These are phyloP conservation scores for Sprattus sprattus DNA, from an alignment of 2,113 vertebrate genomes.

Conservation along the genomic window DNA sequence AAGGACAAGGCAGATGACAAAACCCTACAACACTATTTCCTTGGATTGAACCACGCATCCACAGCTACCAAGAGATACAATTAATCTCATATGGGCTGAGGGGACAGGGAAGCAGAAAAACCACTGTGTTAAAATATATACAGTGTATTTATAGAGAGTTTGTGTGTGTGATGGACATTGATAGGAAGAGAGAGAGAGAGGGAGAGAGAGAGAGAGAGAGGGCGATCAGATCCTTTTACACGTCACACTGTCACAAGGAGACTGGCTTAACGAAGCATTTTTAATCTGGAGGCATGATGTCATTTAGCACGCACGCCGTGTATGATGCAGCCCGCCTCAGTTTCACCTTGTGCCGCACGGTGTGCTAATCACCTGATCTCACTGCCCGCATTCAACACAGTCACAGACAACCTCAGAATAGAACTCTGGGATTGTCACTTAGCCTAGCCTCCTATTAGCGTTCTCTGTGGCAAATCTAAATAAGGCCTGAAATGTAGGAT, in stretches of 20 bases:
- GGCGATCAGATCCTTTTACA: conserved; percentile 9
- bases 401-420: conserved; percentile 55
- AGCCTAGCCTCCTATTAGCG: background rate
- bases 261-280: conserved; percentile 49
- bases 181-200: too few relatives aligned
- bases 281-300: conserved; percentile 61
- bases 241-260: conserved; percentile 38
- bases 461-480: background rate
- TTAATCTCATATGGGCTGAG: background rate
- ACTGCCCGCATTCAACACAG: conserved; percentile 44
- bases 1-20: conserved; percentile 27
- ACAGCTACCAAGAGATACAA: background rate
- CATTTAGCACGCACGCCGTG: conserved; percentile 45
- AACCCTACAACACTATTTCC: background rate
- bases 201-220: background rate
- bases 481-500: conserved; percentile 24
- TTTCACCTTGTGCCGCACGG: conserved; percentile 46
- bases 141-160: conserved; percentile 11
- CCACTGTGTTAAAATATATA: conserved; percentile 18
- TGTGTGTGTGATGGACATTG: too few relatives aligned
- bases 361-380: conserved; percentile 51
- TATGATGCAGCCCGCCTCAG: conserved; percentile 47
- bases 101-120: background rate
- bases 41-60: background rate
- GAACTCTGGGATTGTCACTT: conserved; percentile 21